Conservation (phyloP, 1,140 invertebrate genomes). For the Galleria mellonella region DNA sequence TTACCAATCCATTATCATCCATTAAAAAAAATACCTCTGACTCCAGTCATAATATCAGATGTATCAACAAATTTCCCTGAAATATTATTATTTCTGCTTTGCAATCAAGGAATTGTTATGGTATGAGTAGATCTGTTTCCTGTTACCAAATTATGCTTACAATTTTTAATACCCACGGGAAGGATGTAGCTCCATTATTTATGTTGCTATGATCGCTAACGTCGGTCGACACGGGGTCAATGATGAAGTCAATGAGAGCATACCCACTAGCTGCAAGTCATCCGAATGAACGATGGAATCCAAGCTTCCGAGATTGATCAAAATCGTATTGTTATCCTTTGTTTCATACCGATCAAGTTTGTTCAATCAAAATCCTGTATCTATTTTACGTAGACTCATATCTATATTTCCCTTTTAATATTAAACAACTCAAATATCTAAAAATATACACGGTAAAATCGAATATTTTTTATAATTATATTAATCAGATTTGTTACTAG, state of each 20-base stretch:
- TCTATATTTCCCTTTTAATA: no score
- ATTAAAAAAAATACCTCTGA: no score
- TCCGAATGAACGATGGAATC: conserved; percentile 53
- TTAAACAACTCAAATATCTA: no score
- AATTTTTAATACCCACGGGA: conserved; percentile 40
- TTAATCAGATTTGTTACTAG: no score
- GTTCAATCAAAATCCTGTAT: conserved; percentile 4
- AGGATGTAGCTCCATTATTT: conserved; percentile 55
- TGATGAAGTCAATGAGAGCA: conserved; percentile 66
- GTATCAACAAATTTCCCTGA: no score
- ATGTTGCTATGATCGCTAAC: conserved; percentile 50
- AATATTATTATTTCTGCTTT: no score
- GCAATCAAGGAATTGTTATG: no score
- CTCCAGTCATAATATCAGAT: no score
- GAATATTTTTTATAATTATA: no score
- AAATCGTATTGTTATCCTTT: conserved; percentile 22
- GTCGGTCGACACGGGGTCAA: conserved; percentile 51
- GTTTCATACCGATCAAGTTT: conserved; percentile 16
- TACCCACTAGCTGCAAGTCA: conserved; percentile 65
- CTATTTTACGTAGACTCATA: neutral
- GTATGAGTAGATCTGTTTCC: no score
- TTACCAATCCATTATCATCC: no score
- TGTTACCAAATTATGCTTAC: conserved; percentile 18
- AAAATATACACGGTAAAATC: no score
- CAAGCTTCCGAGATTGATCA: conserved; percentile 58